Evolutionary conservation across 2,888 invertebrate species (phyloP).

Genomic region (Chymomyza amoena): DNA sequence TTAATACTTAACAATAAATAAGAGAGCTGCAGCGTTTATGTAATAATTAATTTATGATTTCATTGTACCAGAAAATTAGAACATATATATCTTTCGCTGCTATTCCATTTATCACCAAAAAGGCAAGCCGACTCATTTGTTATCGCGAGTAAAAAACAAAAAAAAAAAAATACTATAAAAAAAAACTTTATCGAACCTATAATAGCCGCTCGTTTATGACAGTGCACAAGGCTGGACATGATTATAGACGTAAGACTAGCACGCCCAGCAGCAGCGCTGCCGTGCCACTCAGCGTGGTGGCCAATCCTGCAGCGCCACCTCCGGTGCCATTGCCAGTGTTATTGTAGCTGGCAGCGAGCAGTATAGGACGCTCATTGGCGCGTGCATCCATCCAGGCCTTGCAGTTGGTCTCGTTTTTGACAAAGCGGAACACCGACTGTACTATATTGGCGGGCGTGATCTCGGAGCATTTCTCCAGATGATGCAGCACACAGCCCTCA

Average conservation of each 20-base stretch:
- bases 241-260: conserved; percentile 30
- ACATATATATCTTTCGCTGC: neutral
- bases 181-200: conserved; percentile 11
- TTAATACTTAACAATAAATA: neutral
- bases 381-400: conserved; percentile 56
- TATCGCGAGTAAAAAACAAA: neutral
- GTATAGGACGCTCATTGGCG: conserved; percentile 56
- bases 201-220: neutral
- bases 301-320: conserved; percentile 24
- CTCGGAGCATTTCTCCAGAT: conserved; percentile 83
- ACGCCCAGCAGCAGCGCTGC: conserved; percentile 30
- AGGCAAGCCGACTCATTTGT: neutral
- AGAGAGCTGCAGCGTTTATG: neutral
- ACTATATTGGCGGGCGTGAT: conserved; percentile 90
- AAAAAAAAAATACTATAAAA: neutral
- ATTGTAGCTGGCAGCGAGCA: conserved; percentile 44
- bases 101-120: neutral
- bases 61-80: neutral
- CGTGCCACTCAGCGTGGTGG: conserved; percentile 36
- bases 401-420: conserved; percentile 85
- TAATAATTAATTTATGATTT: neutral
- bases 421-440: conserved; percentile 86
- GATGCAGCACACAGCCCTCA: conserved; percentile 74
- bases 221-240: neutral
- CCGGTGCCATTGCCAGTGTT: conserved; percentile 37